Conservation (phyloP, 2,797 vertebrate genomes). For the Onychomys arenicola region DNA sequence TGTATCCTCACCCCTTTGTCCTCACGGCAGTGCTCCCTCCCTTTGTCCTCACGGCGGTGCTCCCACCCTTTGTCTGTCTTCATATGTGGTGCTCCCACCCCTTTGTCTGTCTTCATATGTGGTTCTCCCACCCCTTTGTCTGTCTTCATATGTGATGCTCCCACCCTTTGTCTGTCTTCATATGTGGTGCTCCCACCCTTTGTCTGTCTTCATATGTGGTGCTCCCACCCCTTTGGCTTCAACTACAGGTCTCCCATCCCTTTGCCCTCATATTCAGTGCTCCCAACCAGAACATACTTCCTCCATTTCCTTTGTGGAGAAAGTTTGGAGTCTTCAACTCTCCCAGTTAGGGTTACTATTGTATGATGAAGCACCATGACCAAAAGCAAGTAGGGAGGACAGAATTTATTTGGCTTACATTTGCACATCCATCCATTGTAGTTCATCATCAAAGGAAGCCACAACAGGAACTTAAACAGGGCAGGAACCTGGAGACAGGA, state of each 20-base stretch:
- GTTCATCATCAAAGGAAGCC: not conserved
- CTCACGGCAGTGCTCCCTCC: not conserved
- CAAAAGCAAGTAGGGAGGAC: not conserved
- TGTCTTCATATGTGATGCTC: not conserved
- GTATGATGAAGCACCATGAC: not conserved
- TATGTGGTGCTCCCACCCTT: no score
- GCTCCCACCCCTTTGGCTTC: not conserved
- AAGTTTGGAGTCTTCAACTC: not conserved
- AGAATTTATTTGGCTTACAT: not conserved
- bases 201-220: no score
- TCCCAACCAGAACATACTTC: not conserved
- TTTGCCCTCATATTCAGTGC: no score
- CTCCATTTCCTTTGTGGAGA: not conserved
- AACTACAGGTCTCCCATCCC: not conserved
- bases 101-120: no score
- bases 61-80: not conserved
- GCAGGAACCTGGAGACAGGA: not conserved
- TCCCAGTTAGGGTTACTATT: not conserved
- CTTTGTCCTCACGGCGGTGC: not conserved
- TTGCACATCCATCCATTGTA: not conserved
- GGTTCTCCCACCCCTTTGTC: not conserved
- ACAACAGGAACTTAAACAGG: not conserved
- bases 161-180: no score
- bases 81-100: no score
- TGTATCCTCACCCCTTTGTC: not conserved